Conservation (phyloP, 1,140 invertebrate genomes). For the Ericerus pela region DNA sequence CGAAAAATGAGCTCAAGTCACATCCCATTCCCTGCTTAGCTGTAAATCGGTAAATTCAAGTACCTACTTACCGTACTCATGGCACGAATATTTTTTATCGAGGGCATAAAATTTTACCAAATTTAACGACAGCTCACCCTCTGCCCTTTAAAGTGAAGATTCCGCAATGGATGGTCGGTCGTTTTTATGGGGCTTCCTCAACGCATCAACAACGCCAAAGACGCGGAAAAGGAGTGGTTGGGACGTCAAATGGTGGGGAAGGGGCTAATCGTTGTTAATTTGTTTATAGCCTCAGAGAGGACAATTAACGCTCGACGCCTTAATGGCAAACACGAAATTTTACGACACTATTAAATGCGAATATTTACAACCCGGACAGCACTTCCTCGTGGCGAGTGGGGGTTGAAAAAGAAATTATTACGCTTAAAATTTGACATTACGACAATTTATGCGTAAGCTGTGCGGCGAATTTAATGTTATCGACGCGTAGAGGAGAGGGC, state of each 20-base stretch:
- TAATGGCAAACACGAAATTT: slow-evolving; percentile 10
- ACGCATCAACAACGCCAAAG: not conserved
- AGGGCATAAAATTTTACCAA: too few relatives aligned
- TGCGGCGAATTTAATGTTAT: too few relatives aligned
- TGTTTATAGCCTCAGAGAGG: slow-evolving; percentile 5
- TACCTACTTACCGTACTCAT: too few relatives aligned
- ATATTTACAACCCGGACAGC: slow-evolving; percentile 8
- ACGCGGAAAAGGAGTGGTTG: not conserved
- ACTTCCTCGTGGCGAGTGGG: too few relatives aligned
- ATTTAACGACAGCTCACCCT: not conserved
- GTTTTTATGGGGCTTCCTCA: not conserved
- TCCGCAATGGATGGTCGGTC: not conserved
- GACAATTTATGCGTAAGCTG: too few relatives aligned
- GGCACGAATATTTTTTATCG: too few relatives aligned
- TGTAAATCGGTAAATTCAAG: too few relatives aligned
- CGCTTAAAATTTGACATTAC: slow-evolving; percentile 7
- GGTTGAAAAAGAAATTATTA: slow-evolving; percentile 7
- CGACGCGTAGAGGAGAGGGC: too few relatives aligned
- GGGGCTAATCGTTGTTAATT: slow-evolving; percentile 7
- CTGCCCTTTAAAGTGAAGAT: not conserved
- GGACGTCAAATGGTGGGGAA: not conserved
- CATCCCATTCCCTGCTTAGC: too few relatives aligned
- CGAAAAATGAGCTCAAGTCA: too few relatives aligned
- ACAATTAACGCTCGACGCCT: slow-evolving; percentile 5
- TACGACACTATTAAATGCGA: slow-evolving; percentile 9